Evolutionary conservation across 2,888 invertebrate genomes (phyloP), one percentile per base, ranked within the genome.

Genomic region (Sarcophaga rosellei): DNA sequence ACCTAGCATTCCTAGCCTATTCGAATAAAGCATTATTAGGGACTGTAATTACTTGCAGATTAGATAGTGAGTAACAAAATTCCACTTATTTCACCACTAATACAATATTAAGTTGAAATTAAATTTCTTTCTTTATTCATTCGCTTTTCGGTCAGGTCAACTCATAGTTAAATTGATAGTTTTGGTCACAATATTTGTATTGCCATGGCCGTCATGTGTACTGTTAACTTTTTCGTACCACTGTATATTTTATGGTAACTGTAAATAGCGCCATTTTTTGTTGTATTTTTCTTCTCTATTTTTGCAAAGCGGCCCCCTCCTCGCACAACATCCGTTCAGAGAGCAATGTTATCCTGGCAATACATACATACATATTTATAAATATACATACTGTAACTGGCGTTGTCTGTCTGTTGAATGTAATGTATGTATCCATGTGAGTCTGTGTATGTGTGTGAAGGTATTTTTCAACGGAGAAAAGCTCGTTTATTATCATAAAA

Each of bases 401-500:
- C 68, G 74, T 66, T 57, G 69, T 25, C 25, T 73, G 61, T 66
- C 17, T 45, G 21, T 10, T 35, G n/a, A 57, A 21, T 69, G 65
- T 80, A 25, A 23, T 70, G 68, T 63, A 21, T 65, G 45, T 20
- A 70, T 47, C n/a, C 6, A 17, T 45, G 59, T 62, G 17, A 5
- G 44, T 79, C 44, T 70, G 63, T 73, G 65, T 75, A 20, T 57
- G 76, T 59, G 20, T 79, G 68, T 79, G 66, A 79, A 70, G 74
- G 70, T 92, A 90, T 91, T 91, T 91, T 92, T 92, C 91, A 92
- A 90, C 91, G 92, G 92, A 92, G 92, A 93, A 92, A 53, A 92
- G 92, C 92, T 92, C 93, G 93, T 93, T 93, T 92, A 92, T 92
- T 93, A 92, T 92, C 92, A 92, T 92, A 93, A 92, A 92, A 91